Percentiles rank a stretch among this genome's conserved stretches.
phyloP scores from a whole-genome alignment of 2,797 vertebrate genomes.

The Argentina silus region DNA sequence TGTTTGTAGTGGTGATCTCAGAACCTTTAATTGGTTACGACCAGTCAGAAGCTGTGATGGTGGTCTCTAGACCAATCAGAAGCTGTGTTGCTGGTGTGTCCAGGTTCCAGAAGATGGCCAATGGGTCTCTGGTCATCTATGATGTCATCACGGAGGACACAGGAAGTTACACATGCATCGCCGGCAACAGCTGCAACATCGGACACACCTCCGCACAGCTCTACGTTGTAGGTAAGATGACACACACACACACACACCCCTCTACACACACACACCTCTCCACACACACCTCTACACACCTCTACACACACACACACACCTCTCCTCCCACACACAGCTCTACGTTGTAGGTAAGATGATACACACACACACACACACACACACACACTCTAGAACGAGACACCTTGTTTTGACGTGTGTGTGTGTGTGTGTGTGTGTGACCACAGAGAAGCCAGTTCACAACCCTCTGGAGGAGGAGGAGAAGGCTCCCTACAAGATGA shows the following conservation, averaged over 20 bases:
- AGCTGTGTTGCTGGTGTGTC: constrained; percentile 6
- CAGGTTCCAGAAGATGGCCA: constrained; percentile 87
- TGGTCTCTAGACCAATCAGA: no score
- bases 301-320: no score
- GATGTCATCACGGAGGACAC: constrained; percentile 83
- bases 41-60: no score
- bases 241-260: background rate
- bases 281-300: no score
- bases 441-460: constrained; percentile 78
- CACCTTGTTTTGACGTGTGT: no score
- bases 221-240: constrained; percentile 83
- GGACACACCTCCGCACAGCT: constrained; percentile 82
- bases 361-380: background rate
- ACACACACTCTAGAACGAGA: no score
- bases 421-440: background rate
- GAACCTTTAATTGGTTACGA: no score
- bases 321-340: constrained; percentile 82
- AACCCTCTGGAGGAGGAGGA: constrained; percentile 69
- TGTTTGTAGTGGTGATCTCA: no score
- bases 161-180: constrained; percentile 86
- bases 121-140: constrained; percentile 84
- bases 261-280: no score
- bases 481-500: constrained; percentile 88
- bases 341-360: constrained; percentile 83
- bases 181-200: constrained; percentile 89